Conservation (phyloP, 2,888 invertebrate genomes). For the Sphaerophoria taeniata region DNA sequence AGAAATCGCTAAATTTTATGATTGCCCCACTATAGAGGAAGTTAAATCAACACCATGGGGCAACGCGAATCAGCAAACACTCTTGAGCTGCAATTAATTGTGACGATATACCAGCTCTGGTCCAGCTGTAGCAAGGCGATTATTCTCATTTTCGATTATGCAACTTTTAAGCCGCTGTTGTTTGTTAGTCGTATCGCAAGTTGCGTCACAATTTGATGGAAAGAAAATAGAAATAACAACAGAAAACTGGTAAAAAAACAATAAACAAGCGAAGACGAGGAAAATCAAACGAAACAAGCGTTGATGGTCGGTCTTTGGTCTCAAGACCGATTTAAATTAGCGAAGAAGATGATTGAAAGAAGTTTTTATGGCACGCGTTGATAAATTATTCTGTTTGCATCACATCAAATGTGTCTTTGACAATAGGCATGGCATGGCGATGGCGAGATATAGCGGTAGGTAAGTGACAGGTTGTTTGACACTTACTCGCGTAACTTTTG, state of each 20-base stretch:
- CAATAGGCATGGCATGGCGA: background rate
- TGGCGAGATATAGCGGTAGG: background rate
- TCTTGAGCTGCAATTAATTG: constrained; percentile 67
- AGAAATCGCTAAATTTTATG: background rate
- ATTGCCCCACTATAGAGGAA: constrained; percentile 44
- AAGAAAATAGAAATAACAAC: constrained; percentile 21
- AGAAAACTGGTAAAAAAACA: constrained; percentile 16
- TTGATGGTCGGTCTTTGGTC: constrained; percentile 11
- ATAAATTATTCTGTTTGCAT: constrained; percentile 60
- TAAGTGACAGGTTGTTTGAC: constrained; percentile 51
- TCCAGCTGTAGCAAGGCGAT: constrained; percentile 31
- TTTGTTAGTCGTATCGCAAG: background rate
- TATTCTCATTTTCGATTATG: constrained; percentile 70
- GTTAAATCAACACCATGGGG: constrained; percentile 32
- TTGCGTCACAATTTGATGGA: constrained; percentile 57
- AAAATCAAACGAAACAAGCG: background rate
- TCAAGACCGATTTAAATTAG: constrained; percentile 47
- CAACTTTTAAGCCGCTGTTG: constrained; percentile 36
- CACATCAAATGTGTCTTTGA: constrained; percentile 30
- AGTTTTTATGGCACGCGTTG: constrained; percentile 37
- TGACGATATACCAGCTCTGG: constrained; percentile 58
- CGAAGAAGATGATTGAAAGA: constrained; percentile 42
- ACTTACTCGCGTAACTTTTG: constrained; percentile 6
- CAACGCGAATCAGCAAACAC: background rate
- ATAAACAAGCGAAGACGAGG: background rate